Conservation (phyloP, 2,797 vertebrate species). For the Avahi laniger region DNA sequence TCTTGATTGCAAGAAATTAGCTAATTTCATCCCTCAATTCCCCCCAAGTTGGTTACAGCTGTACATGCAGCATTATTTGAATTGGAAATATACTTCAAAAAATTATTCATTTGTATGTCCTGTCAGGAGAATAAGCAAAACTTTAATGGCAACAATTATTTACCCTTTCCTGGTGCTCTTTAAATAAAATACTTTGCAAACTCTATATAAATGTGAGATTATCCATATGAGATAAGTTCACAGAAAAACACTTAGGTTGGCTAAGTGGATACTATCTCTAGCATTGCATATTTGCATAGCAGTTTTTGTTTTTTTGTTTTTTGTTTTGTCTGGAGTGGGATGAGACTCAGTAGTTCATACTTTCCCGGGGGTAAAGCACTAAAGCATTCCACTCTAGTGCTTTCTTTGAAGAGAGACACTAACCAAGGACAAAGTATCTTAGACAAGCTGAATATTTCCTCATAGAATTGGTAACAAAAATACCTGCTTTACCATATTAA, state of each 20-base stretch:
- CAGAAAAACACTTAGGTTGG: constrained; percentile 2
- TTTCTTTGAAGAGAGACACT: constrained; percentile 14
- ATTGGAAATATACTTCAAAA: constrained; percentile 64
- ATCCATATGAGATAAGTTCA: background rate
- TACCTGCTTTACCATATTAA: background rate
- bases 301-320: background rate
- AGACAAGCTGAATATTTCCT: background rate
- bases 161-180: constrained; percentile 25
- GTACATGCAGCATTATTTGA: constrained; percentile 49
- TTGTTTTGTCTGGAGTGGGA: background rate
- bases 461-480: constrained; percentile 13
- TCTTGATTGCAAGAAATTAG: constrained; percentile 71
- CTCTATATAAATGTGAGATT: background rate
- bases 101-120: constrained; percentile 47
- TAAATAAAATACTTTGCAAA: constrained; percentile 39
- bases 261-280: background rate
- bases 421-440: background rate
- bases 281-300: background rate
- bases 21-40: constrained; percentile 62
- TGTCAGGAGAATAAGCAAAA: constrained; percentile 38
- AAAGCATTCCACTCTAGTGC: background rate
- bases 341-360: background rate
- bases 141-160: background rate
- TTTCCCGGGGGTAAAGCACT: background rate
- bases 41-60: constrained; percentile 55